Base-by-base conservation (phyloP, 2,113 vertebrate genomes). In the Marcusenius ussheri region DNA sequence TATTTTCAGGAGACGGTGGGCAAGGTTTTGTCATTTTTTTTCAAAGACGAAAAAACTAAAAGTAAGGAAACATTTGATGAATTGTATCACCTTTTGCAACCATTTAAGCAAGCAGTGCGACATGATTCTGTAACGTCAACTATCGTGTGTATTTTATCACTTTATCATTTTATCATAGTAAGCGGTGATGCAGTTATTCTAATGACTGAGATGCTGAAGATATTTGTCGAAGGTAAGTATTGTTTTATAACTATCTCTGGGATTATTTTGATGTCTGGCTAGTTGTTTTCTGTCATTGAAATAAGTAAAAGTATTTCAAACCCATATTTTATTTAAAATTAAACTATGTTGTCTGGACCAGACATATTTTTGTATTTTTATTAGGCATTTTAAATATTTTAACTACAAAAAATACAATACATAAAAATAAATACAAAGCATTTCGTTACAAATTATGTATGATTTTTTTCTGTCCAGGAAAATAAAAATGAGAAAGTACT, bases 21-120 rank as follows among this genome's bases (percentile, higher is more conserved):
- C 70, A 96, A 95, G 93, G 91, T 96, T 5, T 74, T 96, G 88
- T 91, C 90, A 3, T 35, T 90, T 87, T 96, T 89, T 87, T 96
- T 96, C 89, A 95, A 93, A 77, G 95, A 96, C 77, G 95, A 95
- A 10, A 96, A 94, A 94, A 95, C 93, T 10, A 95, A 91, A 95
- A 62, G 96, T 96, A 89, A 95, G 95, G 4, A 0, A 19, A 9
- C 46, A 3, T 88, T 47, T 46, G 27, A 0, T 45, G 47, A 24
- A 24, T 56, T 56, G 13, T 31, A 1, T 4, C 27, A 15, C 24
- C 0, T 7, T 46, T 49, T 21, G 5, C 42, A 9, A 66, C 21
- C 1, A 19, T 62, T 45, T 21, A 62, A 45, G 19, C 56, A 62
- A 62, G 19, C 39, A n/a, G 31, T 62, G 2, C 2, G 9, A 56